Percentiles rank a stretch among this genome's conserved stretches.
These are phyloP conservation scores for Rutilus rutilus DNA, from an alignment of 2,113 vertebrate genomes.

Conservation along the genomic window DNA sequence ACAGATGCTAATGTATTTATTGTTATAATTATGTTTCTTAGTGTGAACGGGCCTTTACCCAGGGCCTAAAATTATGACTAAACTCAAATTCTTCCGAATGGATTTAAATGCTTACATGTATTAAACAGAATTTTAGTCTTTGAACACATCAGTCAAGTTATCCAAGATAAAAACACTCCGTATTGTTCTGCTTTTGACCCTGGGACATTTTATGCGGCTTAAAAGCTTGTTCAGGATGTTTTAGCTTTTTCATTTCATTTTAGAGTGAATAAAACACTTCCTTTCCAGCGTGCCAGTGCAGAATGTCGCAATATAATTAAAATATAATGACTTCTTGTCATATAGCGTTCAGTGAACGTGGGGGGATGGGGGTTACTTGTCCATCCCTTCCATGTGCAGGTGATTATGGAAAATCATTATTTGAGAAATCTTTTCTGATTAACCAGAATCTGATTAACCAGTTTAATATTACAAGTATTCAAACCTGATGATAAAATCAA, in stretches of 20 bases:
- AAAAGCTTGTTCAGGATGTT: not conserved
- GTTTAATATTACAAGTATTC: not conserved
- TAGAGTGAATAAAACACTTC: not conserved
- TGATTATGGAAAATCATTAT: constrained; percentile 18
- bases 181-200: not conserved
- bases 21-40: not conserved
- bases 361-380: not conserved
- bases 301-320: not conserved
- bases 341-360: not conserved
- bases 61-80: not conserved
- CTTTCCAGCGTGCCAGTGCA: not conserved
- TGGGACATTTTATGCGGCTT: not conserved
- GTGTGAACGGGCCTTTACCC: not conserved
- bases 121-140: not conserved
- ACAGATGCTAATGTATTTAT: not conserved
- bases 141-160: not conserved
- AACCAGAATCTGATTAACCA: not conserved
- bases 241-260: not conserved
- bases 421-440: constrained; percentile 6
- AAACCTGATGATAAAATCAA: not conserved
- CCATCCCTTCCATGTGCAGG: not conserved
- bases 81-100: not conserved
- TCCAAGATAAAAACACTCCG: not conserved
- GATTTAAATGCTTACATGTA: not conserved
- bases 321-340: not conserved